Base-by-base conservation (phyloP, 2,797 vertebrate genomes). In the Sebastes goodei region DNA sequence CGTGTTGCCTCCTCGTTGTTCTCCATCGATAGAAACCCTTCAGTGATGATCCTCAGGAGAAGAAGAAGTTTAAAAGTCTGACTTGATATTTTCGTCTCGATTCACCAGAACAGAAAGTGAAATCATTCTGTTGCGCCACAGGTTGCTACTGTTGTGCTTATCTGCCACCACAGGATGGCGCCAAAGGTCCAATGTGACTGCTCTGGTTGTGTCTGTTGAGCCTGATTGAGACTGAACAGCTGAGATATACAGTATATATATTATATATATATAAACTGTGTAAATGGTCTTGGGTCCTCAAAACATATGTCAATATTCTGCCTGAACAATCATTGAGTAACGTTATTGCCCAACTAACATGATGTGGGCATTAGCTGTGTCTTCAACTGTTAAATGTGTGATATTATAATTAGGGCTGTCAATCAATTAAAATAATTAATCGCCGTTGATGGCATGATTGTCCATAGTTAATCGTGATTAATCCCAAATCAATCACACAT, bases 41-140 rank as follows among this genome's bases (percentile, higher is more conserved):
- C 0, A 27, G n/a, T 2, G 23, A 55, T 7, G 5, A 25, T 10
- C 15, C 9, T 4, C 20, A 11, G 11, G 1, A 10, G 1, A 49
- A 32, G 15, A 1, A 10, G 2, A 49, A 35, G 15, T 2, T 1
- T 0, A 2, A 6, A 5, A 17, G 2, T 10, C 12, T 6, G 2
- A 8, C 21, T 59, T 14, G 7, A 30, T 1, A 6, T 25, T 30
- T n/a, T 3, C 1, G 9, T 64, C 6, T 65, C 55, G 6, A 0
- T 85, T 89, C n/a, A 9, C 15, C 12, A 10, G 21, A 93, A 93
- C 17, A 30, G 91, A 94, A 94, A 94, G 81, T 78, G 87, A 93
- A 93, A 86, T 6, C 1, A 9, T 5, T 14, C 4, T 6, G 6
- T 1, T 6, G 0, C 1, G 3, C 0, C 2, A 6, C 6, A 3